Conservation (phyloP, 2,888 invertebrate species). For the Eupithecia pulchellata region DNA sequence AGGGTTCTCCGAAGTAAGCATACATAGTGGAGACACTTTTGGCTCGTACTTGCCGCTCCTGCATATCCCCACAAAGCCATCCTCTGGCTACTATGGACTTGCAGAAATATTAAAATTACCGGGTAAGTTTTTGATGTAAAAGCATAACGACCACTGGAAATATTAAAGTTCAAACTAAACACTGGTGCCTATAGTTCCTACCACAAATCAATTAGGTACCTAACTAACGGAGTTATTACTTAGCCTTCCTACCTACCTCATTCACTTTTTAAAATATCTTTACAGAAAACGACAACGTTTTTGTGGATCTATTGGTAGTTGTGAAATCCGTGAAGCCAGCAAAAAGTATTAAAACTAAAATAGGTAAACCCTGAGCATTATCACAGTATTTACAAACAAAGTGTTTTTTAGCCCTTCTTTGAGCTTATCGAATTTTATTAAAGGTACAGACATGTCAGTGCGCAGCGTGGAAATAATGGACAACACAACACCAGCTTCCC, state of each 20-base stretch:
- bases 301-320: constrained; percentile 89
- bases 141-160: not conserved
- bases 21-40: constrained; percentile 83
- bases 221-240: no score
- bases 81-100: constrained; percentile 83
- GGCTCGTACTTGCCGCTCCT: constrained; percentile 82
- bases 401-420: not conserved
- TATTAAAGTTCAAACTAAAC: not conserved
- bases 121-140: constrained; percentile 53
- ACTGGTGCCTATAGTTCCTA: not conserved
- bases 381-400: not conserved
- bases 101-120: constrained; percentile 79
- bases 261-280: not conserved
- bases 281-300: constrained; percentile 72
- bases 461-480: constrained; percentile 89
- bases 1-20: constrained; percentile 86
- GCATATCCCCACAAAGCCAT: constrained; percentile 87
- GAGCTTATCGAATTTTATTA: constrained; percentile 28
- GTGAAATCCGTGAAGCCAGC: constrained; percentile 87
- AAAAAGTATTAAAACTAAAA: constrained; percentile 86
- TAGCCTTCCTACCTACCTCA: no score
- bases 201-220: no score
- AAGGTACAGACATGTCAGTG: constrained; percentile 83
- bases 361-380: constrained; percentile 63
- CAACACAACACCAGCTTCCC: constrained; percentile 86